These are phyloP conservation scores for Tachycineta bicolor DNA, from an alignment of 2,113 vertebrate species.

Conservation along the genomic window DNA sequence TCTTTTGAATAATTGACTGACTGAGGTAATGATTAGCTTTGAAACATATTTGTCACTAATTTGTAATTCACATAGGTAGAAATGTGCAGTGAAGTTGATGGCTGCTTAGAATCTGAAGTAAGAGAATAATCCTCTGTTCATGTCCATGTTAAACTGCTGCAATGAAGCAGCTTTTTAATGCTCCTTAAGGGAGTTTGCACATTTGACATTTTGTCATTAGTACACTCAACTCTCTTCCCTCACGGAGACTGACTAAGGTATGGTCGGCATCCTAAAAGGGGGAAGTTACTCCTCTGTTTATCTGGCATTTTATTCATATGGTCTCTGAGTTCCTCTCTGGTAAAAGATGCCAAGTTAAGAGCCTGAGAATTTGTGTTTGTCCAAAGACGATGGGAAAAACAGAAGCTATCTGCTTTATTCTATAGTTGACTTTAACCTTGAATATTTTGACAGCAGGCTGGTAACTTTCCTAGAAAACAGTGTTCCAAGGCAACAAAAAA, in stretches of 20 bases:
- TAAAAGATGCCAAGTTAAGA: neutral
- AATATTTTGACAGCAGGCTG: neutral
- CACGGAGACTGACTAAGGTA: neutral
- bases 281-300: neutral
- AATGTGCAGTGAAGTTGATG: neutral
- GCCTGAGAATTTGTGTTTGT: neutral
- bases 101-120: neutral
- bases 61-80: conserved; percentile 34
- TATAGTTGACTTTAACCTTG: neutral
- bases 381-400: neutral
- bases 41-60: neutral
- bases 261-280: neutral
- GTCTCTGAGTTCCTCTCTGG: neutral
- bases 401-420: neutral
- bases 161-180: conserved; percentile 27
- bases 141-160: neutral
- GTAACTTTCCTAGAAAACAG: neutral
- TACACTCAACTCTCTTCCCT: neutral
- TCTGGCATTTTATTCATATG: neutral
- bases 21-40: conserved; percentile 49
- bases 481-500: neutral
- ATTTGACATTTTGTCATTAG: neutral
- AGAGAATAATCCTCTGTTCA: neutral
- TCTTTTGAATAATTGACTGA: conserved; percentile 46
- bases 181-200: neutral